Conservation (phyloP, 2,113 vertebrate genomes). For the Marcusenius ussheri region DNA sequence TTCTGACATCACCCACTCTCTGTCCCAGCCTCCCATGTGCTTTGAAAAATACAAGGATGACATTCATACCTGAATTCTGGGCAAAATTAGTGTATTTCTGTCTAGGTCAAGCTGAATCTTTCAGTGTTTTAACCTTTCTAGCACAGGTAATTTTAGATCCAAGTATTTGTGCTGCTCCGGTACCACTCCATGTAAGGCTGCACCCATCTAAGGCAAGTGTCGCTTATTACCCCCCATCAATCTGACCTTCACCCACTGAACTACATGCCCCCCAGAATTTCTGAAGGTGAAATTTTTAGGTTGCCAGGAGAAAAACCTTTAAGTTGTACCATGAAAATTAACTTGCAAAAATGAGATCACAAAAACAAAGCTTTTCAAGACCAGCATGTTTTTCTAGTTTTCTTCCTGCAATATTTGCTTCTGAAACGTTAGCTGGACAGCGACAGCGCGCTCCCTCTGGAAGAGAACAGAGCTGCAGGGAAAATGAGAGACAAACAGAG, state of each 20-base stretch:
- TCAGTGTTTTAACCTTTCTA: not conserved
- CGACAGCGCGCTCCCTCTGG: not conserved
- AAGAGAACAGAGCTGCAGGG: conserved; percentile 21
- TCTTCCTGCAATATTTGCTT: not conserved
- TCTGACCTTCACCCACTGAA: not conserved
- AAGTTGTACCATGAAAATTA: not conserved
- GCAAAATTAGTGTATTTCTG: not conserved
- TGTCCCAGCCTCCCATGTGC: not conserved
- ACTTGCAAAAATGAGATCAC: not conserved
- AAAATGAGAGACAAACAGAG: conserved; percentile 27
- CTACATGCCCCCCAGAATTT: not conserved
- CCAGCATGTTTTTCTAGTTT: not conserved
- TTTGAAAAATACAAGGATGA: not conserved
- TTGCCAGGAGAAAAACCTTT: not conserved
- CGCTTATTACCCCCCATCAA: not conserved
- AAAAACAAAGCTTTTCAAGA: not conserved
- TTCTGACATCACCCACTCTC: not conserved
- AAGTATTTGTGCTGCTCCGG: not conserved
- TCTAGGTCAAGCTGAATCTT: not conserved
- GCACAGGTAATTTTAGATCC: not conserved
- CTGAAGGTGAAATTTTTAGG: not conserved
- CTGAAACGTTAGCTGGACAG: not conserved
- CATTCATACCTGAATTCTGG: not conserved
- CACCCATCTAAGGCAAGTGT: not conserved
- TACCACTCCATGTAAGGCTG: not conserved